phyloP scores from a whole-genome alignment of 1,140 invertebrate genomes.

The Caenorhabditis brenneri region DNA sequence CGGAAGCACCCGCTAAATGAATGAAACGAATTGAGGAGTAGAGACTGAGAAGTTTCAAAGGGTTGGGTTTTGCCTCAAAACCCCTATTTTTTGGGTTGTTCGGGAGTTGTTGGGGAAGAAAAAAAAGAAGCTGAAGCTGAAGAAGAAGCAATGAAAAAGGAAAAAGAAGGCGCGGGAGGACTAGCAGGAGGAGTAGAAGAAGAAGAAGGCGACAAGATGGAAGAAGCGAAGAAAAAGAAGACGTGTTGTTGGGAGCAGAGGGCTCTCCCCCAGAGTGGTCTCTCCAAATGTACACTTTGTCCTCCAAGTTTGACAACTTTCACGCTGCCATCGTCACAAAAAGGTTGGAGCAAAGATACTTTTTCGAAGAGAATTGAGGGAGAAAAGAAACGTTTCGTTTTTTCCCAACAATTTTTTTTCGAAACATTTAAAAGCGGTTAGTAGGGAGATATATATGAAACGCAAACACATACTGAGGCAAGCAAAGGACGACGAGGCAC shows the following conservation, averaged over 20 bases:
- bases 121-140: background rate
- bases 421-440: no score
- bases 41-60: background rate
- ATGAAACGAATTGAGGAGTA: no score
- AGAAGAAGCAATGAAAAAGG: background rate
- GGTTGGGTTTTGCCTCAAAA: background rate
- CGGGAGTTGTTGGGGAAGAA: background rate
- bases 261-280: conserved; percentile 9
- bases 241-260: background rate
- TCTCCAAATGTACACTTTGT: conserved; percentile 11
- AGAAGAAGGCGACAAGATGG: conserved; percentile 29
- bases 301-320: conserved; percentile 26
- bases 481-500: background rate
- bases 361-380: background rate
- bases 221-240: conserved; percentile 19
- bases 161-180: no score
- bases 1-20: no score
- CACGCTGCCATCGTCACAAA: background rate
- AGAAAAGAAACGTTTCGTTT: background rate
- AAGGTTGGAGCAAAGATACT: background rate
- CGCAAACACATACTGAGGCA: background rate
- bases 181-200: no score
- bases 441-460: background rate
- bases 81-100: background rate
- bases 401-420: background rate